Evolutionary conservation across 2,797 vertebrate genomes (phyloP).

Genomic region (Channa striata): DNA sequence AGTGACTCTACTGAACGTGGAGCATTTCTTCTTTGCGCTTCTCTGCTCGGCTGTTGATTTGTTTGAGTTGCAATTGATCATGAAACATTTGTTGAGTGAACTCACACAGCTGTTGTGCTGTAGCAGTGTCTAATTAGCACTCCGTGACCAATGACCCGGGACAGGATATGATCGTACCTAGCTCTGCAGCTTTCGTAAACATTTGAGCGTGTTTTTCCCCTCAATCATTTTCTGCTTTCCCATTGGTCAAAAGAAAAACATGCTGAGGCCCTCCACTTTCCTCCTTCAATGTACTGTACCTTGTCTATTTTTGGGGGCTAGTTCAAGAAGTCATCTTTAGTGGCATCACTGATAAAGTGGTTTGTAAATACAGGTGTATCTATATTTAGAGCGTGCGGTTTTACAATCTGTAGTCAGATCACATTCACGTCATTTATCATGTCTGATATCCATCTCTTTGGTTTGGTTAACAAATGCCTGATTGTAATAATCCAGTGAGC

Average conservation of each 20-base stretch:
- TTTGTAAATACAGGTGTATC: slow-evolving; percentile 12
- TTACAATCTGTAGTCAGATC: slow-evolving; percentile 23
- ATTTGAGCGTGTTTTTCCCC: slow-evolving; percentile 76
- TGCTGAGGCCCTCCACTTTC: slow-evolving; percentile 25
- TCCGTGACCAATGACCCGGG: slow-evolving; percentile 74
- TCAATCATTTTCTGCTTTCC: slow-evolving; percentile 68
- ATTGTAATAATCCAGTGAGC: slow-evolving; percentile 2
- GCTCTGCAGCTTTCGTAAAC: slow-evolving; percentile 80
- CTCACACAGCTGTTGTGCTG: slow-evolving; percentile 68
- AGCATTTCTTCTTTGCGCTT: slow-evolving; percentile 4
- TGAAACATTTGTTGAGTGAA: slow-evolving; percentile 59
- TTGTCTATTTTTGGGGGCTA: slow-evolving; percentile 18
- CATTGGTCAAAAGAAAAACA: slow-evolving; percentile 77
- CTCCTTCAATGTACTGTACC: slow-evolving; percentile 43
- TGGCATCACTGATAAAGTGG: slow-evolving; percentile 19
- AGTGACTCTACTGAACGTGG: slow-evolving; percentile 1
- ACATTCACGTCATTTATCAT: slow-evolving; percentile 22
- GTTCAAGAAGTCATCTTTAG: slow-evolving; percentile 61
- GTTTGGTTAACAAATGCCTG: slow-evolving; percentile 66
- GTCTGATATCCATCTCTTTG: slow-evolving; percentile 40
- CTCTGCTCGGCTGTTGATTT: slow-evolving; percentile 41
- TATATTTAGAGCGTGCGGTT: slow-evolving; percentile 39
- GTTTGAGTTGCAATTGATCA: slow-evolving; percentile 56
- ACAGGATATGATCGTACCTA: slow-evolving; percentile 83
- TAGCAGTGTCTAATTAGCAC: slow-evolving; percentile 69